Evolutionary conservation across 2,797 vertebrate genomes (phyloP), one percentile per base, ranked within the genome.

Genomic region (Masticophis lateralis): DNA sequence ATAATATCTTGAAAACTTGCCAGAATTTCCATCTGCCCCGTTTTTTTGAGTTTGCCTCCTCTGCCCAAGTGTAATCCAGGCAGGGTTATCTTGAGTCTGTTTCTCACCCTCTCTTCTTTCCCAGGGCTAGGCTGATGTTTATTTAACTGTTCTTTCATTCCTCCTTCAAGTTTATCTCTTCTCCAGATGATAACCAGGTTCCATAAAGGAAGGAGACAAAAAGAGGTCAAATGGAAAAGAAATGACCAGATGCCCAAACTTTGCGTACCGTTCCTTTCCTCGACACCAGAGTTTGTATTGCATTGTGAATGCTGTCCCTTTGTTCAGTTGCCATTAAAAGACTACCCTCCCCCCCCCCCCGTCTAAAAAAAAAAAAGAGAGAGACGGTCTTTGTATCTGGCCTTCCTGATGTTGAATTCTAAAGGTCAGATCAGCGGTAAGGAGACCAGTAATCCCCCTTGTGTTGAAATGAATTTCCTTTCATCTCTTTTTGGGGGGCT

Each of bases 141-240:
- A 12, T 83, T 83, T 47, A 83, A 47, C 37, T 83, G 74, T 47
- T 83, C 37, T 83, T 83, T 43, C 74, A 83, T 47, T 83, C 43
- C 74, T 83, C 43, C 74, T 83, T 83, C 74, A 83, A 83, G 74
- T 83, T 83, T 83, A 83, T 83, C 74, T 83, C 74, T 43, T 83
- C 43, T 83, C 37, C 74, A 83, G 74, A 83, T 47, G 20, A 83
- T 86, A 83, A 2, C 51, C 28, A 61, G 27, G 27, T 22, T 51
- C 32, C 92, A 28, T 0, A 0, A 25, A 91, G 57, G 74, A n/a
- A 18, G 13, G 69, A 53, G 11, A 32, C 7, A 12, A 63, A 59
- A 69, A 74, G 20, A 57, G 43, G 0, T 32, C n/a, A 57, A 32
- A 63, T 13, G 28, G 47, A 16, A 88, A 8, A 51, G 89, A 88